Evolutionary conservation across 2,888 invertebrate genomes (phyloP), one percentile per base, ranked within the genome.

Genomic region (Vannuccia rotundouncinata): DNA sequence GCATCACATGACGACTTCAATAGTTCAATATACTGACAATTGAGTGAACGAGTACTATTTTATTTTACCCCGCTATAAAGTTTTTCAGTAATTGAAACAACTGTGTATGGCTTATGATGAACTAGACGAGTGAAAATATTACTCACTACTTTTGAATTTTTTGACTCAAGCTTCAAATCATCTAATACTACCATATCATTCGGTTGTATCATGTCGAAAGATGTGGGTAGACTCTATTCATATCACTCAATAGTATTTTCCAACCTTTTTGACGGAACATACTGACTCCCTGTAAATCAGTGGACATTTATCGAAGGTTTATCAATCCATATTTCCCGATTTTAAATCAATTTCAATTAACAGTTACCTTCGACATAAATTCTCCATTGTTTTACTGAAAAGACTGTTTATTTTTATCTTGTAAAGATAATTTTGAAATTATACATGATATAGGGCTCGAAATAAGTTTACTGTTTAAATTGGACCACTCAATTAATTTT

Each of bases 321-420:
- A 45, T 45, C 45, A 17, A 45, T 10, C 5, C 5, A 45, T 10
- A 45, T 17, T 10, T 45, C 17, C 17, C 45, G 5, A 45, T 45
- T 5, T 10, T 45, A 10, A 45, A 45, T 45, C 17, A 45, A 45
- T 45, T 45, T 45, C 45, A 10, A 5, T 10, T 10, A 5, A 45
- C 17, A 45, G 5, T 5, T 45, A 10, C 10, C 5, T 5, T 45
- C 17, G 17, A 5, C 45, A 10, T 13, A 87, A 85, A 84, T 89
- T 88, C 83, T 88, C 88, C 85, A 88, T 88, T 0, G 86, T 86
- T 84, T 88, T 89, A 0, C 86, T 85, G 83, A 85, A 88, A 22
- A 86, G 84, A 2, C 83, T 81, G 82, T 88, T 87, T 80, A 86
- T 87, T 85, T 87, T 84, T 29, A 86, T 80, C 83, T 88, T 88